Base-by-base conservation (phyloP, 2,797 vertebrate genomes). In the Glyptemys insculpta region DNA sequence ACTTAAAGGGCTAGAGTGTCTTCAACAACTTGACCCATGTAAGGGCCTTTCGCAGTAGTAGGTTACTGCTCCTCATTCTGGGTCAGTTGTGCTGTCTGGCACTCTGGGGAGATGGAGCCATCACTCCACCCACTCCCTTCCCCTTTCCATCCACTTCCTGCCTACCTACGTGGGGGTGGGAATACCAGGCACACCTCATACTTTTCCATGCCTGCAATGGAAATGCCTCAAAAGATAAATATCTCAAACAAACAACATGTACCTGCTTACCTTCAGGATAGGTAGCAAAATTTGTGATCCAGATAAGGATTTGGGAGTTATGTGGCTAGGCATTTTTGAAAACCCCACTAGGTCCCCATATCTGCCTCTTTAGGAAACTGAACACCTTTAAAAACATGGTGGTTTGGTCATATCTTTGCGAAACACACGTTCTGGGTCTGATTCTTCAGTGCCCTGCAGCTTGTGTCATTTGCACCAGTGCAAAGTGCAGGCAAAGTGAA, bases 271-370 rank as follows among this genome's bases (percentile, higher is more conserved):
- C 68, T 56, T 23, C 56, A 8, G 50, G 25, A 41, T 1, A 1
- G 0, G 21, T 9, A 78, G 50, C 76, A 62, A 79, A 94, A 93
- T 2, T 27, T 29, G 74, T 78, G 44, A 44, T 78, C 74, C 74
- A 49, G 74, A 18, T 78, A 18, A 78, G 44, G 74, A 31, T 47
- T 16, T 49, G 41, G 25, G 44, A 49, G 44, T 72, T 72, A 78
- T 49, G 47, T 49, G 21, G 27, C 15, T 87, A 3, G 0, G 9
- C 21, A 21, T 15, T 1, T 78, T 47, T 78, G 83, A 79, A 41
- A 11, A 19, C 0, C 0, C 3, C 5, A 21, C 44, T 6, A 1
- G 1, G 0, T 27, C 47, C 25, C 81, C 53, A 31, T 29, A 31
- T 29, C 44, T 49, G 41, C 47, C 31, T 49, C 29, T 49, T 78